These are phyloP conservation scores for Danio kyathit DNA, from an alignment of 2,797 vertebrate species.

Conservation along the genomic window DNA sequence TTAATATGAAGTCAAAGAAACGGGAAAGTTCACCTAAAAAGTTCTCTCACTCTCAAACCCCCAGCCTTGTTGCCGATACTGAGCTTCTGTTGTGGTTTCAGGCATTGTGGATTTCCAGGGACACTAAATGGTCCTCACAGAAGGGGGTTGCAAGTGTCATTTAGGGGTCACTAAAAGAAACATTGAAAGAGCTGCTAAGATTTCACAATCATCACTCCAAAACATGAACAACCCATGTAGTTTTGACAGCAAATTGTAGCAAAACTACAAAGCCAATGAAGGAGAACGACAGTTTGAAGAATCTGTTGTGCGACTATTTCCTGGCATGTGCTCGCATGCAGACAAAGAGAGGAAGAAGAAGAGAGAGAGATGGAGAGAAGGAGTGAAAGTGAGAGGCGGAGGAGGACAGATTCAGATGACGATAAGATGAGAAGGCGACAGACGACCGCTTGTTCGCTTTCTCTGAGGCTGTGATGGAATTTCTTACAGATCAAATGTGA, in stretches of 20 bases:
- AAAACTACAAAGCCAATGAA: slow-evolving; percentile 35
- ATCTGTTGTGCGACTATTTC: neutral
- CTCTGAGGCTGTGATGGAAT: slow-evolving; percentile 30
- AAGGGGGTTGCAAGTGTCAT: slow-evolving; percentile 37
- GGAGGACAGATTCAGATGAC: slow-evolving; percentile 29
- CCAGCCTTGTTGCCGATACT: slow-evolving; percentile 21
- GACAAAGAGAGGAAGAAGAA: slow-evolving; percentile 27
- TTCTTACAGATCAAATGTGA: slow-evolving; percentile 26
- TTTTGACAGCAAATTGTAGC: slow-evolving; percentile 39
- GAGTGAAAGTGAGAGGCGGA: slow-evolving; percentile 39
- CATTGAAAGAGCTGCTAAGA: neutral
- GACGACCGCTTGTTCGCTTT: slow-evolving; percentile 26
- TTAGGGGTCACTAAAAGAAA: slow-evolving; percentile 37
- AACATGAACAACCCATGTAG: slow-evolving; percentile 15
- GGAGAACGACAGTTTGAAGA: slow-evolving; percentile 5
- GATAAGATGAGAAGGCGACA: slow-evolving; percentile 43
- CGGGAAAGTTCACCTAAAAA: slow-evolving; percentile 27
- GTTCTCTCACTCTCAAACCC: no score
- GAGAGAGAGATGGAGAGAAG: slow-evolving; percentile 31
- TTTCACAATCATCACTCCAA: neutral
- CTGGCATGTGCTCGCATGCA: slow-evolving; percentile 48
- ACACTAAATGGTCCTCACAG: slow-evolving; percentile 20
- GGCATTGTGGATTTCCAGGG: slow-evolving; percentile 44
- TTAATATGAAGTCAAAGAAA: slow-evolving; percentile 37
- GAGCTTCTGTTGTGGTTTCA: slow-evolving; percentile 50